phyloP scores from a whole-genome alignment of 2,888 invertebrate genomes.

The Drosophila monieri region DNA sequence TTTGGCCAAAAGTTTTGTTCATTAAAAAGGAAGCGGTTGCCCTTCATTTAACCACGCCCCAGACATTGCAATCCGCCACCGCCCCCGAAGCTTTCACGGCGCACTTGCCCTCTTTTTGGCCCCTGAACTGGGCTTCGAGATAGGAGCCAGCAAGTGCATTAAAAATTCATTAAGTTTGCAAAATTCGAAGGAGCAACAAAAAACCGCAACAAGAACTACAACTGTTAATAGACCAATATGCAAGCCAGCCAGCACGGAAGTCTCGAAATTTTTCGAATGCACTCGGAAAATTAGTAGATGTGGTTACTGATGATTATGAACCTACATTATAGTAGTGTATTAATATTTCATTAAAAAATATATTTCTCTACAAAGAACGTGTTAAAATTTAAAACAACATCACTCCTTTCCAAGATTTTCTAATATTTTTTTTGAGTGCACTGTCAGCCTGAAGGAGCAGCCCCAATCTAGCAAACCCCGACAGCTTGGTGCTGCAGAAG shows the following conservation, averaged over 20 bases:
- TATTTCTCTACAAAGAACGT: too few species aligned
- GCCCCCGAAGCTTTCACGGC: slow-evolving; percentile 26
- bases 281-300: slow-evolving; percentile 15
- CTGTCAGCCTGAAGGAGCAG: neutral
- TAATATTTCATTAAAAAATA: too few species aligned
- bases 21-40: slow-evolving; percentile 75
- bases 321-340: too few species aligned
- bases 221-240: slow-evolving; percentile 81
- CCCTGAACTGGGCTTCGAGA: slow-evolving; percentile 36
- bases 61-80: slow-evolving; percentile 63
- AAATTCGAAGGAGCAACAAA: slow-evolving; percentile 75
- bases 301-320: too few species aligned
- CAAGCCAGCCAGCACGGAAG: slow-evolving; percentile 46
- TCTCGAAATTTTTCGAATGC: slow-evolving; percentile 70
- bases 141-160: slow-evolving; percentile 78
- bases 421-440: neutral
- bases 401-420: neutral
- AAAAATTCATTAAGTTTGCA: slow-evolving; percentile 83
- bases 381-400: too few species aligned
- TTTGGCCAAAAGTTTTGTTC: slow-evolving; percentile 78
- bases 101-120: slow-evolving; percentile 52
- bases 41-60: slow-evolving; percentile 75
- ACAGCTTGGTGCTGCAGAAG: slow-evolving; percentile 14
- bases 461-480: neutral
- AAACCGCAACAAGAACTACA: slow-evolving; percentile 66